Evolutionary conservation across 2,888 invertebrate species (phyloP).

Genomic region (Hydrotaea diabolus): DNA sequence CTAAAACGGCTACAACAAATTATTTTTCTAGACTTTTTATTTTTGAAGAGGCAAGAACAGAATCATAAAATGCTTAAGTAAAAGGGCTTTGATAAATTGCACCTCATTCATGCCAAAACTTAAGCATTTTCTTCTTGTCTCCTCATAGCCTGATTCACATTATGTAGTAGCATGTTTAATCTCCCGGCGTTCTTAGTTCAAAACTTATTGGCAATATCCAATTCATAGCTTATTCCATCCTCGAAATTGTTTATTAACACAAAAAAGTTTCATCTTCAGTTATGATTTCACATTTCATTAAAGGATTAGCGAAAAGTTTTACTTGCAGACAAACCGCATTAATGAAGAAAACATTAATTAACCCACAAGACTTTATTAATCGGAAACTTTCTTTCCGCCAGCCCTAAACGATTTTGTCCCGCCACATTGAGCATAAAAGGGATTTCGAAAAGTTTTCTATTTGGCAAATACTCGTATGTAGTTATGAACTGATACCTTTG

Average conservation of each 20-base stretch:
- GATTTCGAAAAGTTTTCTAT: slow-evolving; percentile 8
- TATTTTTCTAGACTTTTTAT: too few relatives aligned
- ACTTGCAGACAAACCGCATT: background rate
- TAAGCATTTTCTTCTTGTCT: background rate
- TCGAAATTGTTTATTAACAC: background rate
- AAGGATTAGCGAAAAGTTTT: slow-evolving; percentile 29
- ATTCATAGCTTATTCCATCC: background rate
- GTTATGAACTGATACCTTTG: background rate
- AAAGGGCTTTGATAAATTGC: too few relatives aligned
- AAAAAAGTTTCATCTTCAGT: slow-evolving; percentile 1
- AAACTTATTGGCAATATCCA: background rate
- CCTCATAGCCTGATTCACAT: background rate
- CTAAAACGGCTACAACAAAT: too few relatives aligned
- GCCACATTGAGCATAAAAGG: slow-evolving; percentile 18
- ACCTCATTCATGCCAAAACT: too few relatives aligned
- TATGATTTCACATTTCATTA: slow-evolving; percentile 41
- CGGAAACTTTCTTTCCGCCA: background rate
- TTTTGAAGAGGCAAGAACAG: too few relatives aligned
- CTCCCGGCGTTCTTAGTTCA: background rate
- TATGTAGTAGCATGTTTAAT: background rate
- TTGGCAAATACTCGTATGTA: slow-evolving; percentile 14
- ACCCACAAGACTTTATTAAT: slow-evolving; percentile 27
- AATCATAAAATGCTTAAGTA: too few relatives aligned
- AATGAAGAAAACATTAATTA: slow-evolving; percentile 28
- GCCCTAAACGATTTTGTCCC: slow-evolving; percentile 23